These are phyloP conservation scores for Cyanistes caeruleus DNA, from an alignment of 2,113 vertebrate genomes.

Conservation along the genomic window DNA sequence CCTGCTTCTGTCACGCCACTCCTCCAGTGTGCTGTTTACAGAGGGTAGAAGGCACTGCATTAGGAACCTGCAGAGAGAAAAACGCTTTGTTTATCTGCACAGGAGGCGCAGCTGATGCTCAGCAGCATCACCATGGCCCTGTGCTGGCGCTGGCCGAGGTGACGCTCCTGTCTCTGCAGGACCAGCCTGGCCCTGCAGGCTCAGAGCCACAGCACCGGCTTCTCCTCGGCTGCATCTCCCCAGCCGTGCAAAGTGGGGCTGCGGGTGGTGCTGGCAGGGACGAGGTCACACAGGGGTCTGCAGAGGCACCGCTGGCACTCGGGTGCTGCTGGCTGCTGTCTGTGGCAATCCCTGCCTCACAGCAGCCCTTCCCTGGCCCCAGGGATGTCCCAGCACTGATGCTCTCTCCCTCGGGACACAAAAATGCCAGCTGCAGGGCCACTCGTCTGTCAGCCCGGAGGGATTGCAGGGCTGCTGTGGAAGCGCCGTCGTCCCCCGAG, in stretches of 20 bases:
- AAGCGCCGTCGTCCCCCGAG: background rate
- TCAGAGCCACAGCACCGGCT: accelerated
- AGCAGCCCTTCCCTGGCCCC: background rate
- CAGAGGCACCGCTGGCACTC: accelerated
- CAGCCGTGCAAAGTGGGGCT: accelerated
- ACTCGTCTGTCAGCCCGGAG: background rate
- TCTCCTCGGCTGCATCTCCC: background rate
- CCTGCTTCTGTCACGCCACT: background rate
- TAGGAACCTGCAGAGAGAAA: background rate
- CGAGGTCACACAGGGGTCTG: accelerated
- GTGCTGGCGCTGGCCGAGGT: accelerated
- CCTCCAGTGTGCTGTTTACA: background rate
- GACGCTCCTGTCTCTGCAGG: background rate
- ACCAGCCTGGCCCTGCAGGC: accelerated
- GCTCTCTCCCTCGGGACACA: background rate
- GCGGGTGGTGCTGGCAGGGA: background rate
- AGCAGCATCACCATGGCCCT: accelerated
- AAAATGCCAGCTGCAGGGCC: background rate
- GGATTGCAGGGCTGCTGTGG: background rate
- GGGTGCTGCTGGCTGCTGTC: background rate
- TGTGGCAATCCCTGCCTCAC: accelerated
- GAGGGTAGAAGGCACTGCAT: background rate
- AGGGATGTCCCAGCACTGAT: background rate
- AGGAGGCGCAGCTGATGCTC: background rate
- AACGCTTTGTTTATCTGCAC: background rate